Evolutionary conservation across 2,797 vertebrate species (phyloP).

Genomic region (Molossus alvarezi): DNA sequence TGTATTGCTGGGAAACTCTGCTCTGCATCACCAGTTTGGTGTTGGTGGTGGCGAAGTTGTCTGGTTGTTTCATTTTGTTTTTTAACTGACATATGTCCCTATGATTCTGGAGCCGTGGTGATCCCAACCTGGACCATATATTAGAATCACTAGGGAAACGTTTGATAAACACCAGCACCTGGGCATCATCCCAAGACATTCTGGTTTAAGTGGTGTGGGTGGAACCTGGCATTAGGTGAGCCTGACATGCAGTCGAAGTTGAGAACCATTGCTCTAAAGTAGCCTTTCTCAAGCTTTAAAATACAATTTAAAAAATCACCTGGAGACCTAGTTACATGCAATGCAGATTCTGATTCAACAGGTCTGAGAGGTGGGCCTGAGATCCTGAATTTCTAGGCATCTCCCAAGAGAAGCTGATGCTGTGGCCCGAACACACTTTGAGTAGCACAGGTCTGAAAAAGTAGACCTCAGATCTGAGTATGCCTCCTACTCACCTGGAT

Average conservation of each 20-base stretch:
- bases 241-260: background rate
- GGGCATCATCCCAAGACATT: slow-evolving; percentile 43
- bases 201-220: slow-evolving; percentile 51
- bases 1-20: background rate
- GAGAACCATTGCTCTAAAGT: background rate
- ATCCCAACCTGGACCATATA: background rate
- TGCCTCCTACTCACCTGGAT: background rate
- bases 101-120: background rate
- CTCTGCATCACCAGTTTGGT: background rate
- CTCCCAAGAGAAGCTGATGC: background rate
- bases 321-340: background rate
- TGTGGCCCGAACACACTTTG: background rate
- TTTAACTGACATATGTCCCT: background rate
- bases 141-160: slow-evolving; percentile 59
- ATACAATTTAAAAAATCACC: background rate
- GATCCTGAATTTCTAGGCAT: background rate
- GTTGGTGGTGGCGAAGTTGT: background rate
- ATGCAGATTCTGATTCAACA: background rate
- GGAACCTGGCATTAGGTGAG: background rate
- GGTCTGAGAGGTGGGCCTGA: background rate
- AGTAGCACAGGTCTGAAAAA: background rate
- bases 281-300: slow-evolving; percentile 9
- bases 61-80: slow-evolving; percentile 21
- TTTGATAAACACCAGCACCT: slow-evolving; percentile 62
- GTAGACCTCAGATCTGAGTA: background rate